Base-by-base conservation (phyloP, 23 tunicate species). In the Halocynthia roretzi region DNA sequence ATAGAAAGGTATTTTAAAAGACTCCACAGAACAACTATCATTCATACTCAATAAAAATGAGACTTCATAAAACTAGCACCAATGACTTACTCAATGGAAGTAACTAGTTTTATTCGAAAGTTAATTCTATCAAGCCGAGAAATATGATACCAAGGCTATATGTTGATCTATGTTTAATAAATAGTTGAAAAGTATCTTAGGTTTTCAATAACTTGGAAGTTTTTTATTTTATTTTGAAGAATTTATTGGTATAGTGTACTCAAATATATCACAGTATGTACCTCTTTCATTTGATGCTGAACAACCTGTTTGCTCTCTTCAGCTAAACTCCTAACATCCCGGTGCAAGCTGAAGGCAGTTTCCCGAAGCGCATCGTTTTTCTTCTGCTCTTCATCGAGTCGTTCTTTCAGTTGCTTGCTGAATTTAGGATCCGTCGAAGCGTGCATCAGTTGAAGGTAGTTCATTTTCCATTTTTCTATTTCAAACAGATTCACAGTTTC, bases 391-490 rank as follows among this genome's bases (percentile, higher is more conserved):
- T 55, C 69, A 12, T 76, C 61, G 14, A 80, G 52, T 40, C 80
- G 85, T 56, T 72, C 64, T 56, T 84, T 80, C 57, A 89, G 78
- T 62, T 76, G 83, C 20, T 80, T 55, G 54, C 67, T 40, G 63
- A 89, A 89, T 48, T 65, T 80, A 52, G 76, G 76, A 31, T 68
- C 76, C 5, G 74, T 76, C 7, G 96, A 80, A 60, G 75, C 85
- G 60, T 87, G 86, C 88, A 83, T 80, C 67, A 89, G 70, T 49
- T 83, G 77, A 61, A 83, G 63, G 15, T 80, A 63, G 67, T 83
- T 71, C 96, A 83, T 80, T 53, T 83, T 83, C 96, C 96, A 89
- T 52, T 83, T 83, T 74, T 89, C 96, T 89, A 60, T 9, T 58
- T 61, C 55, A 6, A 73, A 48, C 61, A 21, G 8, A 8, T 10